Base-by-base conservation (phyloP, 2,888 invertebrate genomes). In the Drosophila macrothrix region DNA sequence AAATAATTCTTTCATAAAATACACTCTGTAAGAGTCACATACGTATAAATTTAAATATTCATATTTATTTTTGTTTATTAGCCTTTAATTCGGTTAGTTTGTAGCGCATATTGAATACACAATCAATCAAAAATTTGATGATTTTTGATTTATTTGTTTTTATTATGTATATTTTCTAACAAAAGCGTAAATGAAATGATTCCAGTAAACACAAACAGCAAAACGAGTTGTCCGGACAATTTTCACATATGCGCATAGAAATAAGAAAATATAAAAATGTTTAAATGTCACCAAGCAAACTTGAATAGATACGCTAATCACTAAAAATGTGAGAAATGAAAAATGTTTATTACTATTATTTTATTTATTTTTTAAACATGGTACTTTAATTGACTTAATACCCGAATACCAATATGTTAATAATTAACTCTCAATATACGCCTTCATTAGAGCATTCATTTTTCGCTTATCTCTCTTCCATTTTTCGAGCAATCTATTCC, bases 141-240 rank as follows among this genome's bases (percentile, higher is more conserved):
- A 33, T 31, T 46, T 46, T 16, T 59, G 35, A 49, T 46, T 37
- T 25, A 5, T 46, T 67, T 49, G 31, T 66, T 39, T n/a, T 19
- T 28, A 39, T 49, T 29, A 22, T 16, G 22, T 9, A 28, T 22
- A 54, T 25, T 55, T 39, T 62, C 9, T 4, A n/a, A 9, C 22
- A 7, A 53, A 60, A 37, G 12, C n/a, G 39, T 14, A 25, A 29
- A 41, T 28, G 0, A 29, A 53, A 64, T 33, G 12, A 35, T 60
- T 10, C 2, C 35, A n/a, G 6, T 6, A 14, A 39, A 50, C 50
- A 16, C 22, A 46, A n/a, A 12, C 19, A 46, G 14, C 12, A 14
- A 22, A 50, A n/a, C 4, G 12, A 12, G 22, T 9, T 64, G 3
- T 16, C 14, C 14, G 33, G 50, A 14, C 39, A 33, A n/a, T 28